Evolutionary conservation across 1,140 invertebrate species (phyloP), one percentile per base, ranked within the genome.

Genomic region (Helicoverpa armigera): DNA sequence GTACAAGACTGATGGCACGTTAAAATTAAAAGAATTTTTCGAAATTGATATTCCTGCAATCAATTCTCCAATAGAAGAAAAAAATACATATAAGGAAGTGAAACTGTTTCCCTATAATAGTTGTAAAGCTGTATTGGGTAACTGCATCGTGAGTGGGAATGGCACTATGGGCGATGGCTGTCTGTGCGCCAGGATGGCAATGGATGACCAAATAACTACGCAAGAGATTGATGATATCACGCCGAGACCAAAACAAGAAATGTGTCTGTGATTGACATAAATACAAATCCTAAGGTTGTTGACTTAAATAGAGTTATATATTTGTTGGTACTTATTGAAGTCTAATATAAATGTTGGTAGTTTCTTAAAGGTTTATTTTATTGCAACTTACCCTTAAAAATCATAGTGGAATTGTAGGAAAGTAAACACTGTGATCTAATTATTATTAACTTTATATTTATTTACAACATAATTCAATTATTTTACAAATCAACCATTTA

Each of bases 401-500:
- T 23, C 2, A n/a, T 48, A 11, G 43, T 69, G 4, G 14, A 18
- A 35, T 43, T 50, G 2, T 48, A 10, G 65, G 2, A 43, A 48
- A 16, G 23, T 35, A 78, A 56, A 78, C 13, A 67, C 51, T 13
- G 29, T 9, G n/a, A 60, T 60, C 75, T 86, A 87, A 90, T 86
- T 87, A 90, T 84, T 87, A 92, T 91, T 93, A 94, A 92, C 88
- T 91, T 91, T 89, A 91, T 88, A 90, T 93, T 94, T 94, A 95
- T 95, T 94, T 94, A 95, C 92, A 95, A 94, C 91, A 88, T 94
- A 94, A 91, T 91, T 94, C 92, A 70, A 78, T 79, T 79, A 79
- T 70, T 94, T 93, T 94, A 94, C 92, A 95, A 89, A 89, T 95
- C 91, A 95, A 94, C 92, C 93, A 94, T 94, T 93, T 91, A 93